Percentiles rank a stretch among this genome's conserved stretches.
These are phyloP conservation scores for Caenorhabditis brenneri DNA, from an alignment of 1,140 invertebrate species.

Conservation along the genomic window DNA sequence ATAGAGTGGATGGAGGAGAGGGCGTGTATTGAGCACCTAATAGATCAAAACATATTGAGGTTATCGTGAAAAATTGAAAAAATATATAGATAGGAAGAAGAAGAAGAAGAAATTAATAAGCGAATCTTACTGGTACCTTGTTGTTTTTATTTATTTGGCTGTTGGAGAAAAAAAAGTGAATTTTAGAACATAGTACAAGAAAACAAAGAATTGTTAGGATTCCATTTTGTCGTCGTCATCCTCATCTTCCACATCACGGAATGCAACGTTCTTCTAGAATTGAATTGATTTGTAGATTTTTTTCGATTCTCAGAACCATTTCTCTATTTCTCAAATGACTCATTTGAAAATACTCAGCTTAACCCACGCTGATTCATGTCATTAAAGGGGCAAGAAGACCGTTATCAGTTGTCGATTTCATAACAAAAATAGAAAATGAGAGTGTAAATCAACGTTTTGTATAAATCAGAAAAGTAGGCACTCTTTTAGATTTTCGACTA, in stretches of 20 bases:
- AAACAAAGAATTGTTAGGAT: background rate
- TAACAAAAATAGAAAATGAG: background rate
- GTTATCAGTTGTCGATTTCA: slow-evolving; percentile 29
- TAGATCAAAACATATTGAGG: background rate
- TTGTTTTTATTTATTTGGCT: no score
- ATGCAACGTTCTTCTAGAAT: slow-evolving; percentile 25
- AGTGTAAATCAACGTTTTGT: slow-evolving; percentile 11
- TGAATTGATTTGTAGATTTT: background rate
- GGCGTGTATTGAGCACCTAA: background rate
- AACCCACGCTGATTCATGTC: background rate
- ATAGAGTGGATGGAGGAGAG: background rate
- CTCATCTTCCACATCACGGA: background rate
- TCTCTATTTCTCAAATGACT: slow-evolving; percentile 20
- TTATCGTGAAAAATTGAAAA: background rate
- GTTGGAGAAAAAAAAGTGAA: no score
- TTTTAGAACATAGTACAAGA: background rate
- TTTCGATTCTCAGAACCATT: background rate
- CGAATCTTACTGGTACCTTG: background rate
- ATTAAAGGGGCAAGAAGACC: background rate
- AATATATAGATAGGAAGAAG: background rate
- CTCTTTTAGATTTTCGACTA: no score
- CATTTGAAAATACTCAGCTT: background rate
- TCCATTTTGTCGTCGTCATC: slow-evolving; percentile 16
- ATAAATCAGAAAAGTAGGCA: no score
- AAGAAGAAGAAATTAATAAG: background rate